Percentiles rank a stretch among this genome's conserved stretches.
Conservation (phyloP, 2,113 vertebrate species). For the Hippocampus abdominalis region DNA sequence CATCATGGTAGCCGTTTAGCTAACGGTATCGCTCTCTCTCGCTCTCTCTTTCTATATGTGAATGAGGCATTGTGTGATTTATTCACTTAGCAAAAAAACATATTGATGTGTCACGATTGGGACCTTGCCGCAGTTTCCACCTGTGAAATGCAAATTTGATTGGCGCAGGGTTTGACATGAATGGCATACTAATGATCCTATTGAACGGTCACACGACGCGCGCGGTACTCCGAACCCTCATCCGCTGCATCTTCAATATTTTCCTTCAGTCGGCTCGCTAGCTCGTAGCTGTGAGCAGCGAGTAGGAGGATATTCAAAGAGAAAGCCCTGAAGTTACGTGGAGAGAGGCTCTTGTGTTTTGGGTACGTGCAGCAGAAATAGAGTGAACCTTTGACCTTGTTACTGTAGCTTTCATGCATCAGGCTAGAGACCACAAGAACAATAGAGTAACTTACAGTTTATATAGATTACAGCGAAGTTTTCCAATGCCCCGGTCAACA, state of each 20-base stretch:
- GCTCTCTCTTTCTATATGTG: not conserved
- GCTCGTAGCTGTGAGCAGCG: not conserved
- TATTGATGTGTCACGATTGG: not conserved
- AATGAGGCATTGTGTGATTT: not conserved
- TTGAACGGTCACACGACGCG: not conserved
- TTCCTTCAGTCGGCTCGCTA: not conserved
- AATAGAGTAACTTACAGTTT: not conserved
- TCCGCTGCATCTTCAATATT: not conserved
- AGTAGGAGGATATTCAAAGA: not conserved
- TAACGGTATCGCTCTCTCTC: not conserved
- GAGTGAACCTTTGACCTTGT: not conserved
- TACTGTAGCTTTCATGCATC: not conserved
- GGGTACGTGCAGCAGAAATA: not conserved
- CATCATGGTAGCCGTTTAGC: not conserved
- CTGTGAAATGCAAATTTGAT: conserved; percentile 8
- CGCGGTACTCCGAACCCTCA: not conserved
- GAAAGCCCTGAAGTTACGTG: not conserved
- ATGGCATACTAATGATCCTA: conserved; percentile 1
- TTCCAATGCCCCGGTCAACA: not conserved
- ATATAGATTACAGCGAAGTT: not conserved
- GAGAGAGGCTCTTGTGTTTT: not conserved
- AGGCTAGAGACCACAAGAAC: not conserved
- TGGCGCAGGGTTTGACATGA: not conserved
- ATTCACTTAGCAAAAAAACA: not conserved
- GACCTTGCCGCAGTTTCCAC: not conserved